These are phyloP conservation scores for Ischnura elegans DNA, from an alignment of 2,888 invertebrate genomes.

Conservation along the genomic window DNA sequence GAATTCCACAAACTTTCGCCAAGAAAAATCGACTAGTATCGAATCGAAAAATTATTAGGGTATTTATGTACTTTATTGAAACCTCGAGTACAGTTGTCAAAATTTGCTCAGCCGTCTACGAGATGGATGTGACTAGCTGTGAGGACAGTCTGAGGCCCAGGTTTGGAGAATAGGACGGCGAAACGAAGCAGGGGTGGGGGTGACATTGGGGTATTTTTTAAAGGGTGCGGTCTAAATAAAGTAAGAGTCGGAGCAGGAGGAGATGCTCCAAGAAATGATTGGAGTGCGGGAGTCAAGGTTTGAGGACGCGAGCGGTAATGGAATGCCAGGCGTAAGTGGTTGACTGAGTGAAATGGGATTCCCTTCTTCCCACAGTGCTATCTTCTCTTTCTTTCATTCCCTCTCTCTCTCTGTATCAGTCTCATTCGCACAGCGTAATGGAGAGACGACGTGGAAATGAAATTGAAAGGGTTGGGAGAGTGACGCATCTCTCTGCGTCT, in stretches of 20 bases:
- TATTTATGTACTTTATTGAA: too few species aligned
- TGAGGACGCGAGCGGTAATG: constrained; percentile 33
- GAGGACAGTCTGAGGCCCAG: background rate
- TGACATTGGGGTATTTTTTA: background rate
- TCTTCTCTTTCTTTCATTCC: too few species aligned
- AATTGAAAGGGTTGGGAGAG: too few species aligned
- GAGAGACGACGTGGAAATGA: background rate
- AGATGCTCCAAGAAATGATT: constrained; percentile 27
- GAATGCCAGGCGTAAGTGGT: constrained; percentile 38
- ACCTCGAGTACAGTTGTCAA: too few species aligned
- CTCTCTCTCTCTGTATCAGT: background rate
- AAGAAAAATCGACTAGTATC: too few species aligned
- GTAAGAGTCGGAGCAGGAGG: constrained; percentile 18
- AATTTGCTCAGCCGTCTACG: too few species aligned
- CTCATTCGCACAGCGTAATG: background rate
- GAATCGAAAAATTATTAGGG: too few species aligned
- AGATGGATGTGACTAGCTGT: too few species aligned
- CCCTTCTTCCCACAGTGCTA: background rate
- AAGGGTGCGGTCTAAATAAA: background rate
- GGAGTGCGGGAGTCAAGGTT: background rate
- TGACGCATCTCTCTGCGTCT: too few species aligned
- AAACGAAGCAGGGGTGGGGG: background rate
- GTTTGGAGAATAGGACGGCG: background rate
- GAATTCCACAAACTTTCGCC: too few species aligned
- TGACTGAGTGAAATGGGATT: constrained; percentile 43